Evolutionary conservation across 2,888 invertebrate genomes (phyloP).

Genomic region (Branchipolynoe longqiensis): DNA sequence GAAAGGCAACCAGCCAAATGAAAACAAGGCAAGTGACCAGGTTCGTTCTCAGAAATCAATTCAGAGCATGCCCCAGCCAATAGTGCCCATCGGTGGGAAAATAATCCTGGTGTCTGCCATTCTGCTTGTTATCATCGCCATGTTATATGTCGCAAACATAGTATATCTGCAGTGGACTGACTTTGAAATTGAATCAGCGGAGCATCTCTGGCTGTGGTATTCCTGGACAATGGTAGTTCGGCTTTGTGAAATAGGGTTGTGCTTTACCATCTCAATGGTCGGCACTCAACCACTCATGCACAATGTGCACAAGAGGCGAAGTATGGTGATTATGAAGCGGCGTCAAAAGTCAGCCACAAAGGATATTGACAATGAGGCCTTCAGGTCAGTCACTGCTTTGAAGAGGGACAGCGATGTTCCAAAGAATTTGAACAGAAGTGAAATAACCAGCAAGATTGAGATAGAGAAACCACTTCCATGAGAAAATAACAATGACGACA

Average conservation of each 20-base stretch:
- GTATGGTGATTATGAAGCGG: too few relatives aligned
- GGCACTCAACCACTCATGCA: not conserved
- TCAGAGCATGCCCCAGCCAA: not conserved
- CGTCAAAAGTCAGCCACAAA: too few relatives aligned
- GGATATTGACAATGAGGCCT: too few relatives aligned
- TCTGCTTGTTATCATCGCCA: not conserved
- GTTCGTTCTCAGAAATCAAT: not conserved
- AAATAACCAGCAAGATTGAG: too few relatives aligned
- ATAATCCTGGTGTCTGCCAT: slow-evolving; percentile 23
- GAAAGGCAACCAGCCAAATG: not conserved
- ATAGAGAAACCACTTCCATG: too few relatives aligned
- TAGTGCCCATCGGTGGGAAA: slow-evolving; percentile 2
- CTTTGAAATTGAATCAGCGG: not conserved
- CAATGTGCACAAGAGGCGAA: not conserved
- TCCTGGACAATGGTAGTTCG: not conserved
- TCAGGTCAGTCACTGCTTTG: too few relatives aligned
- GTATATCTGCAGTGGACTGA: not conserved
- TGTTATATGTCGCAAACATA: not conserved
- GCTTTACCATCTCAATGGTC: slow-evolving; percentile 24
- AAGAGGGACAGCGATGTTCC: too few relatives aligned
- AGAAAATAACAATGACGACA: too few relatives aligned
- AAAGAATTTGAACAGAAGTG: too few relatives aligned
- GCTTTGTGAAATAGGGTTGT: not conserved
- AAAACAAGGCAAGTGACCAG: not conserved
- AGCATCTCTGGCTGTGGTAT: slow-evolving; percentile 39